These are phyloP conservation scores for Oreochromis tanganicae DNA, from an alignment of 2,113 vertebrate species.

Conservation along the genomic window DNA sequence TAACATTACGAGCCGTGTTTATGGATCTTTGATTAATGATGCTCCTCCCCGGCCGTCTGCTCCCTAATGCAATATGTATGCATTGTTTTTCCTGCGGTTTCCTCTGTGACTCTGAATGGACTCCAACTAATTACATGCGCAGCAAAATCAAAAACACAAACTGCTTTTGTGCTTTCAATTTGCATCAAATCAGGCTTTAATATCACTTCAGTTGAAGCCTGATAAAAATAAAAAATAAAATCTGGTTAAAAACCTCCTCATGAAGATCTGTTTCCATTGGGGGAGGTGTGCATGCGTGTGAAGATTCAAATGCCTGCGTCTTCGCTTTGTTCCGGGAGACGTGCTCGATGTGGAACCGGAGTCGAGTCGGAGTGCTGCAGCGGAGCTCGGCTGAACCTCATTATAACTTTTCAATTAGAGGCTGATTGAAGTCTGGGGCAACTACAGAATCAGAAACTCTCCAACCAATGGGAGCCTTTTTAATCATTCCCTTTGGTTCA, in stretches of 20 bases:
- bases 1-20: conserved; percentile 39
- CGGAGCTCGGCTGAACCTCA: conserved; percentile 39
- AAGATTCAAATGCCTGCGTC: not conserved
- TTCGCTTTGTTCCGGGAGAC: not conserved
- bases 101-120: conserved; percentile 36
- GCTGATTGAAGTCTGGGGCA: conserved; percentile 49
- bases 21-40: conserved; percentile 63
- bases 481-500: conserved; percentile 54
- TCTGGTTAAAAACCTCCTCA: not conserved
- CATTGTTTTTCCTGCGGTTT: conserved; percentile 54
- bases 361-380: conserved; percentile 23
- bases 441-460: conserved; percentile 34
- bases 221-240: conserved; percentile 22
- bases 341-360: not conserved
- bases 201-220: conserved; percentile 38
- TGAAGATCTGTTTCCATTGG: not conserved
- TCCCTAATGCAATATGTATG: conserved; percentile 66
- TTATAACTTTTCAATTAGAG: conserved; percentile 64
- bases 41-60: conserved; percentile 33
- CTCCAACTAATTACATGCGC: conserved; percentile 47
- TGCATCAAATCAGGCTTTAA: conserved; percentile 39
- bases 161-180: conserved; percentile 40
- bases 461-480: conserved; percentile 32
- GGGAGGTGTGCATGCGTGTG: not conserved
- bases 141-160: conserved; percentile 44